phyloP scores from a whole-genome alignment of 2,888 invertebrate genomes.

The Camptogramma bilineatum region DNA sequence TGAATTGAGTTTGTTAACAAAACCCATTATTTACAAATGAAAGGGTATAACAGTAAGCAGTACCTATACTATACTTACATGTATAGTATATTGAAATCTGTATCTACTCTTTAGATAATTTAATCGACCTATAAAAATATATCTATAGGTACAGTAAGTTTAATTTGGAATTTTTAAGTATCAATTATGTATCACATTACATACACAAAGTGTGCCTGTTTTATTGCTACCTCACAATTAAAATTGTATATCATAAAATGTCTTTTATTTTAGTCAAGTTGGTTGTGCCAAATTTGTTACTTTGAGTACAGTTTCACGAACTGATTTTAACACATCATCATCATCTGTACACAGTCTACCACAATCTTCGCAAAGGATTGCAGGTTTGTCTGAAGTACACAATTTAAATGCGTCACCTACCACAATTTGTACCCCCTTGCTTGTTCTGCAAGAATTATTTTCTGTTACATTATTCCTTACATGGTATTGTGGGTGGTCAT shows the following conservation, averaged over 20 bases:
- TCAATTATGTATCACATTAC: conserved; percentile 10
- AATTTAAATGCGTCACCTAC: conserved; percentile 78
- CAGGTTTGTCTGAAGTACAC: conserved; percentile 79
- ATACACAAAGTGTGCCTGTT: conserved; percentile 4
- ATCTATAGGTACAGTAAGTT: background rate
- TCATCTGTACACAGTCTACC: conserved; percentile 91
- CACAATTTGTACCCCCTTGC: conserved; percentile 83
- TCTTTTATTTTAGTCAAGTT: conserved; percentile 41
- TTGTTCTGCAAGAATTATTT: conserved; percentile 74
- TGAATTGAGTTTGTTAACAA: background rate
- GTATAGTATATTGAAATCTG: background rate
- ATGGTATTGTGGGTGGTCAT: conserved; percentile 54
- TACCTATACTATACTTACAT: background rate
- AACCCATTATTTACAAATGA: background rate
- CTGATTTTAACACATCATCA: conserved; percentile 63
- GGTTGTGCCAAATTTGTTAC: conserved; percentile 55
- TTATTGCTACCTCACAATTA: conserved; percentile 18
- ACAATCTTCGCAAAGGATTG: conserved; percentile 89
- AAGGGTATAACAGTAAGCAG: background rate
- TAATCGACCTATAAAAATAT: background rate
- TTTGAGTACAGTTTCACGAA: conserved; percentile 56
- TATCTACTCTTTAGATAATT: background rate
- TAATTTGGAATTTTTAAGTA: conserved; percentile 15
- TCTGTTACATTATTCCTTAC: conserved; percentile 46
- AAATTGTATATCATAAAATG: conserved; percentile 12